Evolutionary conservation across 2,113 vertebrate genomes (phyloP).

Genomic region (Sialia sialis): DNA sequence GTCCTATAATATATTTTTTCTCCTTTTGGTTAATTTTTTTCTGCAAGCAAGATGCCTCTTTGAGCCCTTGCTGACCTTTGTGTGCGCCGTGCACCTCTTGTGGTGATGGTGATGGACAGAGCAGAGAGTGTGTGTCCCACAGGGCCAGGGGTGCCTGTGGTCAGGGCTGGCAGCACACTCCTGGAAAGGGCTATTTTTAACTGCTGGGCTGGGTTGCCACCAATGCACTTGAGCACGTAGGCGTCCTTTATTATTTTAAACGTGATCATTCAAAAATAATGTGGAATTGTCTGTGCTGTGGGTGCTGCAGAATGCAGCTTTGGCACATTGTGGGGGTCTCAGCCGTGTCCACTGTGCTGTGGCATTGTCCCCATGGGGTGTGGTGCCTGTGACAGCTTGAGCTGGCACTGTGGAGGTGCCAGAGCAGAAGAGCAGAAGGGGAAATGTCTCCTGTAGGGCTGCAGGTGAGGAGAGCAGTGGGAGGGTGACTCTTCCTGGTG

Average conservation of each 20-base stretch:
- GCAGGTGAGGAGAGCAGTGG: background rate
- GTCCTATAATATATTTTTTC: background rate
- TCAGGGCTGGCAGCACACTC: background rate
- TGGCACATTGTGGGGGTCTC: accelerated
- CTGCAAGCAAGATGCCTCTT: background rate
- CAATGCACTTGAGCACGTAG: background rate
- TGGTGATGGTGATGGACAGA: background rate
- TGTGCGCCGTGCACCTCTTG: accelerated
- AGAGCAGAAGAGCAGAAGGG: background rate
- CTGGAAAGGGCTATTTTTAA: slow-evolving; percentile 27
- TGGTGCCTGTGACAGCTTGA: background rate
- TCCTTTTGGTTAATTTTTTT: background rate
- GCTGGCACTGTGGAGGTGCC: background rate
- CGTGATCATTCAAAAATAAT: background rate
- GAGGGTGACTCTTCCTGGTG: background rate
- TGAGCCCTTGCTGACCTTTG: background rate
- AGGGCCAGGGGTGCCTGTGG: background rate
- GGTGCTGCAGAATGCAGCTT: background rate
- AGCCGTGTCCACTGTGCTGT: accelerated
- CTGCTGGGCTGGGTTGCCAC: background rate
- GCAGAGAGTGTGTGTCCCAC: background rate
- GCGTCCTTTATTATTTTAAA: background rate
- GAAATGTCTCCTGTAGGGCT: background rate
- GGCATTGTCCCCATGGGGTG: background rate
- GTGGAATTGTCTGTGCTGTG: background rate